phyloP scores from a whole-genome alignment of 2,113 vertebrate genomes.

The Eretmochelys imbricata region DNA sequence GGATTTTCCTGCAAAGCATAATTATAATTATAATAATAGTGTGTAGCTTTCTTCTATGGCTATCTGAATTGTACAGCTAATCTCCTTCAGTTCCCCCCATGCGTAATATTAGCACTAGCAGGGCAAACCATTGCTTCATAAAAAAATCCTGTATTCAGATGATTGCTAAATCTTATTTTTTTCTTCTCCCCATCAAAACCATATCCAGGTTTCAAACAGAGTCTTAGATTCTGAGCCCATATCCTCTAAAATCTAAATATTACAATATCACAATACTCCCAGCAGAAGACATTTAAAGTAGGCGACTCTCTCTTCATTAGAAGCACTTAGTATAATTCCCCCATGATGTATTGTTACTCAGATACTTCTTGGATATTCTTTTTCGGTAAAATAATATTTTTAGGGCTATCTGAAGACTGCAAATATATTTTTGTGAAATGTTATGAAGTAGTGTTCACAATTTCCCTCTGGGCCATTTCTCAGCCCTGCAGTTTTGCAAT shows the following conservation, averaged over 20 bases:
- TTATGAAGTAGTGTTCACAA: not conserved
- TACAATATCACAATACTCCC: not conserved
- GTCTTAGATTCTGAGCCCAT: not conserved
- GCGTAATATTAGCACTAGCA: not conserved
- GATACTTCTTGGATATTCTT: not conserved
- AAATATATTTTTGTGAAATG: not conserved
- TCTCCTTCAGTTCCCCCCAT: not conserved
- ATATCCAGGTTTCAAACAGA: not conserved
- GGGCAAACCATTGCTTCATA: not conserved
- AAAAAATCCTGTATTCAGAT: not conserved
- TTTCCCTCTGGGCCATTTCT: not conserved
- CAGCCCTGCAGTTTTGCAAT: not conserved
- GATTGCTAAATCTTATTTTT: not conserved
- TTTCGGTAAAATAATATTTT: not conserved
- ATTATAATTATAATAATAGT: too few relatives aligned
- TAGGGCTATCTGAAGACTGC: not conserved
- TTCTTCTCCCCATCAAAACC: not conserved
- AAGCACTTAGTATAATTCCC: not conserved
- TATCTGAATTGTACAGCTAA: accelerated
- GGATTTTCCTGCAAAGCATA: not conserved
- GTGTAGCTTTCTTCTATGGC: not conserved
- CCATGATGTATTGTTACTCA: not conserved
- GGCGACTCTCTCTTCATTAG: not conserved
- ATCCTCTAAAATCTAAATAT: not conserved
- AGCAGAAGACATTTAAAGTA: not conserved